phyloP scores from a whole-genome alignment of 2,797 vertebrate species.

The Smutsia gigantea region DNA sequence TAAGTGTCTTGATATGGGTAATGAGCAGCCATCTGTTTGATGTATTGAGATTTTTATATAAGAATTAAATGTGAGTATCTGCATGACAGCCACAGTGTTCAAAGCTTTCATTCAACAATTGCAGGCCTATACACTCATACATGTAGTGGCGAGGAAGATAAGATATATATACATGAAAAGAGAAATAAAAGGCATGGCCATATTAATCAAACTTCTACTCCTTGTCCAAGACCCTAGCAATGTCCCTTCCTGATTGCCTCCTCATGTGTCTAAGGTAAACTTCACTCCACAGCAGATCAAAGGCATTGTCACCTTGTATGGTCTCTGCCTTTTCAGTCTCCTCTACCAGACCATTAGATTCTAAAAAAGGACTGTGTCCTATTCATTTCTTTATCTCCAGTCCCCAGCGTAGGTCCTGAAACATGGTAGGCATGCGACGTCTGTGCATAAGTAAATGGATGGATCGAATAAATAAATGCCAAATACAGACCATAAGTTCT shows the following conservation, averaged over 20 bases:
- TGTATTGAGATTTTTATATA: background rate
- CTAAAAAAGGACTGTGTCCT: background rate
- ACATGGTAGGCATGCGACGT: background rate
- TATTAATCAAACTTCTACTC: background rate
- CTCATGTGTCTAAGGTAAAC: background rate
- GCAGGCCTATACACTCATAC: background rate
- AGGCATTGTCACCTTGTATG: background rate
- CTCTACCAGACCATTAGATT: background rate
- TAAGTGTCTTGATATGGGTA: background rate
- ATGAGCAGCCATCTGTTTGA: background rate
- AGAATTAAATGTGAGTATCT: constrained; percentile 25
- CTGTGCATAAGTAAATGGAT: background rate
- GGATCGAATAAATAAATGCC: background rate
- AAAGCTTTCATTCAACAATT: background rate
- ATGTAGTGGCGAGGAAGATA: background rate
- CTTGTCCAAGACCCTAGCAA: background rate
- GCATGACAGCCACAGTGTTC: background rate
- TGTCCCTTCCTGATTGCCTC: background rate
- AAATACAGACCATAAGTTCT: background rate
- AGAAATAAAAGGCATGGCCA: background rate
- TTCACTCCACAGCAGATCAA: background rate
- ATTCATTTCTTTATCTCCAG: background rate
- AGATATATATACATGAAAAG: background rate
- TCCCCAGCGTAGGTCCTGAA: background rate
- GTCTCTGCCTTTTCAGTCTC: background rate